These are phyloP conservation scores for Carcharodon carcharias DNA, from an alignment of 2,797 vertebrate species.

Conservation along the genomic window DNA sequence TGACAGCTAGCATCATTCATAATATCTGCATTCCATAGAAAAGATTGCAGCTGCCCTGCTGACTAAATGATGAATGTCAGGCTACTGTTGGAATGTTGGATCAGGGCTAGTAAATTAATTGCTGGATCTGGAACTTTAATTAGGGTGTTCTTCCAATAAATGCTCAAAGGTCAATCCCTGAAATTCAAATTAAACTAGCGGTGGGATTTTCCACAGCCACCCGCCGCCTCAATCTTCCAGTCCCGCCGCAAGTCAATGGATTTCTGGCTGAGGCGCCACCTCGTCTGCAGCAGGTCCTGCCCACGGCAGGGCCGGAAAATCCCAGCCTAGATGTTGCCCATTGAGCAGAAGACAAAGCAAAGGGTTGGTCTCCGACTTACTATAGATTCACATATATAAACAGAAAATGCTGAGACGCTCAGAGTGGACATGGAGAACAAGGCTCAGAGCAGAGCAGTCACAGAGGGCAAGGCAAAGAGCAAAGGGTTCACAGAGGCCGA, in stretches of 20 bases:
- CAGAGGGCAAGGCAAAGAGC: neutral
- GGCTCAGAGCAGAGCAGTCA: neutral
- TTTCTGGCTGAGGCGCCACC: too few species aligned
- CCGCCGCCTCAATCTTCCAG: too few species aligned
- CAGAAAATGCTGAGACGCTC: neutral
- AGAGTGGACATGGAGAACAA: neutral
- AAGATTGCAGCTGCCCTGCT: neutral
- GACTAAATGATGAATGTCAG: constrained; percentile 14
- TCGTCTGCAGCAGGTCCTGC: too few species aligned
- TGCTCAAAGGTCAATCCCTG: neutral
- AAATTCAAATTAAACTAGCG: neutral
- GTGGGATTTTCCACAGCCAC: too few species aligned
- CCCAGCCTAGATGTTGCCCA: neutral
- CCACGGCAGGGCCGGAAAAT: too few species aligned
- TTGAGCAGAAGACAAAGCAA: neutral
- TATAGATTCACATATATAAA: neutral
- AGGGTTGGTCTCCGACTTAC: neutral
- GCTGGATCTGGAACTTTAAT: neutral
- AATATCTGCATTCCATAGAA: neutral
- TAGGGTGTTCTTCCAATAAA: neutral
- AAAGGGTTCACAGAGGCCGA: neutral
- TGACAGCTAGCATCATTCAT: neutral
- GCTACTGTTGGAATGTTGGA: neutral
- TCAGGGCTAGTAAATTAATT: neutral
- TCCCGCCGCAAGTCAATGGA: too few species aligned